Percentiles rank a stretch among this genome's conserved stretches.
phyloP scores from a whole-genome alignment of 2,113 vertebrate genomes.

The Odocoileus virginianus region DNA sequence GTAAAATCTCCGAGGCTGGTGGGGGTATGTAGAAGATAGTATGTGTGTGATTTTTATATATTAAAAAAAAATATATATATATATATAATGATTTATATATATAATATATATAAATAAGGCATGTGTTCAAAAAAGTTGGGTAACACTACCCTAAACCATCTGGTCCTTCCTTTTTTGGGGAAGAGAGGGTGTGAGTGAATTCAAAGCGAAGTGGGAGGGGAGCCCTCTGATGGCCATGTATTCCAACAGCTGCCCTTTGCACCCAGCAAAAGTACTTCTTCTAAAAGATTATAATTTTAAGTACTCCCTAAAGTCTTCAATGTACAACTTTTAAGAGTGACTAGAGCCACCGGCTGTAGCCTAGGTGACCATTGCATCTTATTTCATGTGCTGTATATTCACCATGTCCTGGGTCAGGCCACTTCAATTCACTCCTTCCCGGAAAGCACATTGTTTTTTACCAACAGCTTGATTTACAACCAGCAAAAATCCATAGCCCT shows the following conservation, averaged over 20 bases:
- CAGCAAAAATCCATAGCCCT: constrained; percentile 49
- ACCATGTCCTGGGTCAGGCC: neutral
- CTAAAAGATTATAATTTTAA: constrained; percentile 9
- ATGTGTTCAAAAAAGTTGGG: neutral
- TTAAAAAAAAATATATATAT: no score
- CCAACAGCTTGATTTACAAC: constrained; percentile 53
- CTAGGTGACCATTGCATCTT: neutral
- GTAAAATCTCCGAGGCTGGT: neutral
- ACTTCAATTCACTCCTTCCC: constrained; percentile 32
- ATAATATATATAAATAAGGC: neutral
- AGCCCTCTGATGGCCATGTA: neutral
- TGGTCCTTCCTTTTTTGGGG: neutral
- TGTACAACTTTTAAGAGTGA: neutral
- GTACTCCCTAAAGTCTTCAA: neutral
- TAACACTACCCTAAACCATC: neutral
- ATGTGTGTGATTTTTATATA: neutral
- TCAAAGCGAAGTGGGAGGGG: neutral
- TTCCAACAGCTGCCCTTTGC: neutral
- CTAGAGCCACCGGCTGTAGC: neutral
- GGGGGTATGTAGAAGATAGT: neutral
- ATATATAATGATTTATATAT: no score
- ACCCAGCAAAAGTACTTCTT: constrained; percentile 15
- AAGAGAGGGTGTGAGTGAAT: neutral
- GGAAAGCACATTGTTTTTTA: constrained; percentile 52
- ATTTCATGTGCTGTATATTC: constrained; percentile 29